Evolutionary conservation across 2,113 vertebrate species (phyloP).

Genomic region (Phasianus colchicus): DNA sequence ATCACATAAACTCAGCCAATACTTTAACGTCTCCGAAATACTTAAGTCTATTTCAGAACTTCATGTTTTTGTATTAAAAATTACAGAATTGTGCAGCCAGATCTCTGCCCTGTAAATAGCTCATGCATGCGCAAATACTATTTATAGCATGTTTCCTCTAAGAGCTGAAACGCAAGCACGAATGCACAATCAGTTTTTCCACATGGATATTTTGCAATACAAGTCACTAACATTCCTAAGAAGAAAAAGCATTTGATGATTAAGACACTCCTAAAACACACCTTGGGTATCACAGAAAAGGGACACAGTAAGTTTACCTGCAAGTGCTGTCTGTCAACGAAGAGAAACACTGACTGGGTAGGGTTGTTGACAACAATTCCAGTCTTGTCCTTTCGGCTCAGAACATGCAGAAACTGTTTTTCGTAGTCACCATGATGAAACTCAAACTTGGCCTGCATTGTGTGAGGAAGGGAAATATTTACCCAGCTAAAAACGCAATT

Average conservation of each 20-base stretch:
- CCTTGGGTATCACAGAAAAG: not conserved
- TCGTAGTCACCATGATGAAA: constrained; percentile 99
- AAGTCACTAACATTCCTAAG: not conserved
- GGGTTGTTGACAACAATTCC: constrained; percentile 92
- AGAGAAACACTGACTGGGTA: constrained; percentile 98
- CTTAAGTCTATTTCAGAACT: not conserved
- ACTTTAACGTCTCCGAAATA: not conserved
- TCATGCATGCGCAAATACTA: not conserved
- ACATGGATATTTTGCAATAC: not conserved
- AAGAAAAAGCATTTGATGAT: not conserved
- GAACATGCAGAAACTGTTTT: constrained; percentile 98
- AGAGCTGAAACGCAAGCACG: not conserved
- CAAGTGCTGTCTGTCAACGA: constrained; percentile 98
- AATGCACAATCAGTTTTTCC: not conserved
- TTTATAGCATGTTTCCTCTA: not conserved
- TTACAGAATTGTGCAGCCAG: not conserved
- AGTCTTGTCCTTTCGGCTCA: constrained; percentile 99
- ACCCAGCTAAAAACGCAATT: not conserved
- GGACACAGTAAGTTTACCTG: constrained; percentile 79
- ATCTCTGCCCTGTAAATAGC: not conserved
- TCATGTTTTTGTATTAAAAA: not conserved
- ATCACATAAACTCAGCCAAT: not conserved
- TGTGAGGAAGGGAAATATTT: not conserved
- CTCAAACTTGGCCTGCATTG: constrained; percentile 95
- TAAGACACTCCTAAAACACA: not conserved